Base-by-base conservation (phyloP, 1,140 invertebrate genomes). In the Eubasilissa regina region DNA sequence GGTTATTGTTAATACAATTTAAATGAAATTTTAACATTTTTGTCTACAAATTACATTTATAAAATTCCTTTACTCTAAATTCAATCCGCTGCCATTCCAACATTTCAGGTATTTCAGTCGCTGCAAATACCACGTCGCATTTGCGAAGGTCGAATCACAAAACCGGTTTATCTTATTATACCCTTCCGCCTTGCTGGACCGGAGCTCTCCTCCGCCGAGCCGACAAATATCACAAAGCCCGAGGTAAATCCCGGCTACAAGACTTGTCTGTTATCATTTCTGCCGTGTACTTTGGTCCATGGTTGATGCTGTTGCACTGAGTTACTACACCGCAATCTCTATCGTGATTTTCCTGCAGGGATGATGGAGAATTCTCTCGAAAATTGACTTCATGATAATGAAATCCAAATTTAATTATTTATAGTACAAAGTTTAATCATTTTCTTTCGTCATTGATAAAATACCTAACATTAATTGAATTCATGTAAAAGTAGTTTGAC, bases 211-310 rank as follows among this genome's bases (percentile, higher is more conserved):
- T 25, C 35, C 43, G 43, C 44, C 47, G 45, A 19, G 11, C 45
- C 66, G 66, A 48, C 45, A 70, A 70, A 51, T 51, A 70, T 51
- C 21, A 70, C 66, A 70, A 70, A 48, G 47, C 47, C 48, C 64
- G n/a, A n/a, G 44, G 45, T 51, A 51, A 70, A 70, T 70, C 66
- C 66, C 13, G 44, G 17, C 15, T 51, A 48, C 45, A 70, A 70
- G 66, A 51, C 66, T 17, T 17, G 17, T 21, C 47, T 70, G 66
- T 70, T 70, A 70, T 70, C 66, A 70, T 70, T 70, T 70, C 45
- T 70, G 66, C 45, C 51, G 9, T 51, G 17, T 51, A 70, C 66
- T 70, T 66, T 64, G 66, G 64, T 12, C 13, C 47, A 21, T 15
- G 19, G 66, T n/a, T 51, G 66, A 51, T 21, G 44, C 47, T 51